Percentiles rank a stretch among this genome's conserved stretches.
These are phyloP conservation scores for Aphis craccivora DNA, from an alignment of 1,140 invertebrate species.

Conservation along the genomic window DNA sequence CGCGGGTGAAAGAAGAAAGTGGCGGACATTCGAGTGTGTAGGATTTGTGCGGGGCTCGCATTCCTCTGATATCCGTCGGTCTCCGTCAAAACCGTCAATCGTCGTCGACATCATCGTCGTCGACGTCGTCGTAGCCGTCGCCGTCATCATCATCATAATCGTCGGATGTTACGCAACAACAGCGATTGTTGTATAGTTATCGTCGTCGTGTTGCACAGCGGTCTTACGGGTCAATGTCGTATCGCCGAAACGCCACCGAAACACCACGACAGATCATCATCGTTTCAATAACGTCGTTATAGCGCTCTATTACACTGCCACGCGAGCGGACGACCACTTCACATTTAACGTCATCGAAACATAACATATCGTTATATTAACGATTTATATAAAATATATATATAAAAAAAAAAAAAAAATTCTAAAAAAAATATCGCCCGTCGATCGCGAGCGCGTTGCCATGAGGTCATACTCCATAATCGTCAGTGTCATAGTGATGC, in stretches of 20 bases:
- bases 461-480: slow-evolving; percentile 16
- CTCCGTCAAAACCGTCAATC: neutral
- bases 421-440: neutral
- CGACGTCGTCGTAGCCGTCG: neutral
- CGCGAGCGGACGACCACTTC: too few species aligned
- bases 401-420: too few species aligned
- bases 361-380: too few species aligned
- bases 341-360: too few species aligned
- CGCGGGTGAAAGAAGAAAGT: slow-evolving; percentile 31
- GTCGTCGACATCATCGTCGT: neutral
- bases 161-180: slow-evolving; percentile 5
- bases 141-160: neutral
- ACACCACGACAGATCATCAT: neutral
- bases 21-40: neutral
- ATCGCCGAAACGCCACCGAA: neutral
- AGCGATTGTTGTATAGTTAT: neutral
- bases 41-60: neutral
- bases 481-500: neutral
- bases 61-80: neutral
- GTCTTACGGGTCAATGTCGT: slow-evolving; percentile 45
- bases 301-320: neutral
- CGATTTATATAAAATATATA: too few species aligned
- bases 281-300: neutral
- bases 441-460: neutral
- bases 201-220: neutral